Evolutionary conservation across 2,797 vertebrate genomes (phyloP).

Genomic region (Geotrypetes seraphini): DNA sequence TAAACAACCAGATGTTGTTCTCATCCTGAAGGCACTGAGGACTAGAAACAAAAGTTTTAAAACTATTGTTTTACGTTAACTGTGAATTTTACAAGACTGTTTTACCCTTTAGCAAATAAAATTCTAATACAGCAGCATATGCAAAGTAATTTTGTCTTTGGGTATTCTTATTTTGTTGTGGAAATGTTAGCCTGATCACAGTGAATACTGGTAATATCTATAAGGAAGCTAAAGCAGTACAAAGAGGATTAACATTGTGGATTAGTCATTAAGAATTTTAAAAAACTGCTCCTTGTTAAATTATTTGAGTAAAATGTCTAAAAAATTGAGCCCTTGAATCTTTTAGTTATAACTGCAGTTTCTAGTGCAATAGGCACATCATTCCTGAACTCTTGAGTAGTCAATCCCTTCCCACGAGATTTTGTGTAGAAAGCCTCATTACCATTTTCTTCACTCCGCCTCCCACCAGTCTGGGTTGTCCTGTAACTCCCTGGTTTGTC

Average conservation of each 20-base stretch:
- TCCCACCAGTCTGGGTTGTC: too few species aligned
- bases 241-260: slow-evolving; percentile 33
- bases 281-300: slow-evolving; percentile 35
- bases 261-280: slow-evolving; percentile 30
- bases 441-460: too few species aligned
- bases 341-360: slow-evolving; percentile 11
- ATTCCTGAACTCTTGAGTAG: too few species aligned
- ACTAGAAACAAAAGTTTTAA: slow-evolving; percentile 68
- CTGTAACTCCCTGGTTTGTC: too few species aligned
- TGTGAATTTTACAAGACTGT: slow-evolving; percentile 68
- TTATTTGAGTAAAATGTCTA: slow-evolving; percentile 30
- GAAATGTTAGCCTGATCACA: slow-evolving; percentile 54
- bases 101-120: slow-evolving; percentile 68
- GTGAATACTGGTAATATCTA: slow-evolving; percentile 48
- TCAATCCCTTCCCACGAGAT: too few species aligned
- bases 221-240: slow-evolving; percentile 38
- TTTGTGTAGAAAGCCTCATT: too few species aligned
- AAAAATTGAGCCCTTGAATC: slow-evolving; percentile 14
- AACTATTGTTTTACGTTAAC: slow-evolving; percentile 71
- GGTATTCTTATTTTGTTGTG: slow-evolving; percentile 35
- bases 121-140: slow-evolving; percentile 66
- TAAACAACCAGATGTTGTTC: slow-evolving; percentile 80
- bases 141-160: slow-evolving; percentile 57
- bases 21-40: slow-evolving; percentile 68
- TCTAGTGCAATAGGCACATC: too few species aligned